Evolutionary conservation across 2,888 invertebrate species (phyloP), one percentile per base, ranked within the genome.

Genomic region (Erynnis tages): DNA sequence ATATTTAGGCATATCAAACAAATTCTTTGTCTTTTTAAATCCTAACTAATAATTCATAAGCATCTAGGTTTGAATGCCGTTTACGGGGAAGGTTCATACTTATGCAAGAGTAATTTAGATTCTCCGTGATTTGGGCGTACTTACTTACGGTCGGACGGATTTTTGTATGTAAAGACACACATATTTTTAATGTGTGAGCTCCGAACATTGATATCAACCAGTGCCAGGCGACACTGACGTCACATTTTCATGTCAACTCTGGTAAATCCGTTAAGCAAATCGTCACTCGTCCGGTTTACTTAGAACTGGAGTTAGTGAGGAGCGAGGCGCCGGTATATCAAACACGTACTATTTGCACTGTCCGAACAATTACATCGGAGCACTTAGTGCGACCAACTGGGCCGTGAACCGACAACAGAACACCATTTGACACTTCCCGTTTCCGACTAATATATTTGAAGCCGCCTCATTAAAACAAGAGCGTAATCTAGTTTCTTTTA

Each of bases 341-440:
- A 68, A 70, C 70, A 71, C 58, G 50, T 54, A 60, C 71, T 86
- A 82, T 88, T 88, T 87, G 81, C 86, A 85, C 85, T 81, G 75
- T 61, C 61, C 76, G 77, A 73, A 82, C 86, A 86, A 86, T 86
- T 85, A 87, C 87, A 85, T 69, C 78, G 71, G 65, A 69, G 81
- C 88, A 87, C 88, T 88, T 87, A 87, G 74, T 78, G 73, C 73
- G 71, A 73, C 66, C 79, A 87, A 86, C 84, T 85, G 82, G 82
- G 79, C 82, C 84, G 83, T 76, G 79, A 76, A 71, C 67, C 69
- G 79, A 87, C 87, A 89, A 76, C 82, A 80, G 85, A 89, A 87
- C 73, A 73, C 88, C 82, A 87, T 89, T 88, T 86, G 81, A 82
- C 77, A 80, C 82, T 87, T 89, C 88, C 89, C 82, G 87, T 87